Conservation (phyloP, 2,888 invertebrate genomes). For the Creontiades dilutus region DNA sequence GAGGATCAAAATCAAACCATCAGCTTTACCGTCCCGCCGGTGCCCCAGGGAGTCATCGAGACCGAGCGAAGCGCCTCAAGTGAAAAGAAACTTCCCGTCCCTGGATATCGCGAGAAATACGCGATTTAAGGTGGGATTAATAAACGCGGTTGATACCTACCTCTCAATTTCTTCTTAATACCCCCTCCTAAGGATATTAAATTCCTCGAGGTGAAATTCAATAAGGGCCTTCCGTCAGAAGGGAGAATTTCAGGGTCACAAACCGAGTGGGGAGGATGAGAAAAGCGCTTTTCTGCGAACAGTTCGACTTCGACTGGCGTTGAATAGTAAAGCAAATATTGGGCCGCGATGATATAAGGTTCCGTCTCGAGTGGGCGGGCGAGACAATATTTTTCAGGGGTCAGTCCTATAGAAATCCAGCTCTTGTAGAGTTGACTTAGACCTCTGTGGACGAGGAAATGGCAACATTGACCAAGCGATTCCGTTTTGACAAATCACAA, state of each 20-base stretch:
- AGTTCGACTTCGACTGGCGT: neutral
- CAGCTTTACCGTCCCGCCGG: neutral
- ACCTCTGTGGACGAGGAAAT: neutral
- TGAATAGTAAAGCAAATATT: constrained; percentile 20
- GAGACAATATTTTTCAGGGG: constrained; percentile 16
- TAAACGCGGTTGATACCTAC: constrained; percentile 30
- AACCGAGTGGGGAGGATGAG: neutral
- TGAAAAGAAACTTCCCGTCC: neutral
- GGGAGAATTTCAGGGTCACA: neutral
- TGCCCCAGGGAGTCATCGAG: neutral
- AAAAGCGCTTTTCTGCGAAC: constrained; percentile 2
- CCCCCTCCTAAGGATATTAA: constrained; percentile 34
- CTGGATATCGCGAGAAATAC: neutral
- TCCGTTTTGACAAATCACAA: neutral
- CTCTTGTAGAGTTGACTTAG: neutral
- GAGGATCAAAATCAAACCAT: neutral
- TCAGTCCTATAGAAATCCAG: constrained; percentile 2
- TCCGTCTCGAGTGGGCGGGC: neutral
- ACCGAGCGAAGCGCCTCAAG: neutral
- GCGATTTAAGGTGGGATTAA: constrained; percentile 27
- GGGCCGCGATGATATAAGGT: neutral
- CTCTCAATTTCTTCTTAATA: constrained; percentile 24
- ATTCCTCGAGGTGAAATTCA: constrained; percentile 34
- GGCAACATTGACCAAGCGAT: neutral
- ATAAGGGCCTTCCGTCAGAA: neutral